Conservation (phyloP, 1,140 invertebrate species). For the Hormaphis cornu region DNA sequence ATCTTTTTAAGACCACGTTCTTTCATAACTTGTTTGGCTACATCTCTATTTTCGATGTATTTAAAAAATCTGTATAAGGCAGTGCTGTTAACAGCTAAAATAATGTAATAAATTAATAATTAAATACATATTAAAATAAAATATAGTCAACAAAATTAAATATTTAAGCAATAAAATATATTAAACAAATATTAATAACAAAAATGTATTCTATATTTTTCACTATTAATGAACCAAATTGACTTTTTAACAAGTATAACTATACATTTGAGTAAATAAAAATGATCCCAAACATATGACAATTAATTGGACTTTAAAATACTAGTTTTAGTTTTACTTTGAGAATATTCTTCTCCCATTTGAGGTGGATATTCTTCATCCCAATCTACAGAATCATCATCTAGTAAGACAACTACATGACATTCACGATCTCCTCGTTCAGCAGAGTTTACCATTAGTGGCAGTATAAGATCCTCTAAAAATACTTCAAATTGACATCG, state of each 20-base stretch:
- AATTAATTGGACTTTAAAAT: neutral
- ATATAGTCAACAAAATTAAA: no score
- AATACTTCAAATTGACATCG: constrained; percentile 93
- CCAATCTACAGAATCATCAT: constrained; percentile 96
- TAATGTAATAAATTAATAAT: constrained; percentile 36
- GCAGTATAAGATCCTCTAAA: constrained; percentile 88
- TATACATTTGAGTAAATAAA: no score
- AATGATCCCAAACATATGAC: no score
- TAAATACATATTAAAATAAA: neutral
- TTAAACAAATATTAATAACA: no score
- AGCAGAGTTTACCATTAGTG: constrained; percentile 91
- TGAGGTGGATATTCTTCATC: constrained; percentile 97
- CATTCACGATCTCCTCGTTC: constrained; percentile 80
- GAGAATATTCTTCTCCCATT: constrained; percentile 97
- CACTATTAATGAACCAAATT: no score
- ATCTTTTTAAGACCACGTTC: constrained; percentile 98
- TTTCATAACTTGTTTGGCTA: constrained; percentile 97
- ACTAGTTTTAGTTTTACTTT: constrained; percentile 58
- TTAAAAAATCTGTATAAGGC: constrained; percentile 97
- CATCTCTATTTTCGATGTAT: constrained; percentile 98
- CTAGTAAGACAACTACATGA: constrained; percentile 88
- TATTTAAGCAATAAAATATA: no score
- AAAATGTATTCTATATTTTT: no score
- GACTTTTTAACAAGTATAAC: no score
- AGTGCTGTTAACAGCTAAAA: constrained; percentile 71